Evolutionary conservation across 2,113 vertebrate species (phyloP).

Genomic region (Nipponia nippon): DNA sequence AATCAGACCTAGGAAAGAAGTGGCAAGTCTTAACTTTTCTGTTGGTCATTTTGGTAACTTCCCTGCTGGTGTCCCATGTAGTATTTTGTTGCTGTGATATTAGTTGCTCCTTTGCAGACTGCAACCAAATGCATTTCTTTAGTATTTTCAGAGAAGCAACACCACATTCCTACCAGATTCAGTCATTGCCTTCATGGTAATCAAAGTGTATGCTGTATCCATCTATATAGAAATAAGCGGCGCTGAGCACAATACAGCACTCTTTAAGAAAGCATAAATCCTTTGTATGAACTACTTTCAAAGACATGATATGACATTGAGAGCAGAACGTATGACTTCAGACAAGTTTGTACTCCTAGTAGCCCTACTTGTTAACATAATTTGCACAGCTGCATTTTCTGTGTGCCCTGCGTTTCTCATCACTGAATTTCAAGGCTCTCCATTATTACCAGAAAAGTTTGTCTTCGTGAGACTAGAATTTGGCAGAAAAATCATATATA

Average conservation of each 20-base stretch:
- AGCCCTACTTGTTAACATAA: background rate
- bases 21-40: background rate
- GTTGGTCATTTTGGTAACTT: background rate
- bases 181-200: background rate
- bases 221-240: background rate
- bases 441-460: background rate
- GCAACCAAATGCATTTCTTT: background rate
- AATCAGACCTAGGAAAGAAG: background rate
- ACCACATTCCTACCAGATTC: conserved; percentile 7
- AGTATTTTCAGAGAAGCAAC: background rate
- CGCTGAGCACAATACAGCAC: background rate
- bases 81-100: background rate
- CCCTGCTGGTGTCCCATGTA: background rate
- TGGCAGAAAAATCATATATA: background rate
- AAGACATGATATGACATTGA: background rate
- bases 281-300: background rate
- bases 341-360: background rate
- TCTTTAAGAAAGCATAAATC: background rate
- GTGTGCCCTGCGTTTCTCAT: background rate
- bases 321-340: background rate
- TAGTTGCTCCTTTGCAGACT: conserved; percentile 12
- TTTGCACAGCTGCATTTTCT: background rate
- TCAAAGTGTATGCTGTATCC: background rate
- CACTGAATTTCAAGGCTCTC: background rate
- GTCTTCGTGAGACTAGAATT: background rate